phyloP scores from a whole-genome alignment of 1,140 invertebrate species.

The Magallana angulata region DNA sequence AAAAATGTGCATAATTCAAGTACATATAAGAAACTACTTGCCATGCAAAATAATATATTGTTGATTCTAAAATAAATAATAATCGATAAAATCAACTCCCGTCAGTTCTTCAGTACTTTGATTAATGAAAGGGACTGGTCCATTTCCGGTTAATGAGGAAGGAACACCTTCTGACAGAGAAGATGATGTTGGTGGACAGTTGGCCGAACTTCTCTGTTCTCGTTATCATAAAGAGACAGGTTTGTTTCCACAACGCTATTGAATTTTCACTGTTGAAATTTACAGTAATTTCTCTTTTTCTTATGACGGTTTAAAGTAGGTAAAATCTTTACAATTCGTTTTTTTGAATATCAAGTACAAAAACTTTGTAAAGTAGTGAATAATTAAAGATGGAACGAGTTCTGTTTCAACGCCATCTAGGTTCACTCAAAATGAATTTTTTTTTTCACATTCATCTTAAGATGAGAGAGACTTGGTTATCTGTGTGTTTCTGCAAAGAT shows the following conservation, averaged over 20 bases:
- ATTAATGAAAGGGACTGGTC: background rate
- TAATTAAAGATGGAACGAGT: background rate
- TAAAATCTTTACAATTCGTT: too few relatives aligned
- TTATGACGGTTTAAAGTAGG: too few relatives aligned
- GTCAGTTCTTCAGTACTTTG: too few relatives aligned
- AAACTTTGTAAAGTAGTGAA: background rate
- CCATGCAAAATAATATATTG: too few relatives aligned
- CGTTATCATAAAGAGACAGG: background rate
- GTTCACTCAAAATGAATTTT: too few relatives aligned
- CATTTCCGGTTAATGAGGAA: constrained; percentile 1
- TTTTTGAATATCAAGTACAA: too few relatives aligned
- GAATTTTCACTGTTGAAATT: background rate
- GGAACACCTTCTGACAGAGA: background rate
- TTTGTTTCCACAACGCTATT: background rate
- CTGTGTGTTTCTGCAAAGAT: background rate
- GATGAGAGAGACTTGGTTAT: background rate
- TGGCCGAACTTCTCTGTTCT: background rate
- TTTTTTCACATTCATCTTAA: background rate
- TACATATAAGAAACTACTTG: too few relatives aligned
- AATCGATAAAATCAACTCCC: too few relatives aligned
- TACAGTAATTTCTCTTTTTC: too few relatives aligned
- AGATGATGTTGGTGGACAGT: background rate
- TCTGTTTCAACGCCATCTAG: too few relatives aligned
- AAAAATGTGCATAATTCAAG: too few relatives aligned
- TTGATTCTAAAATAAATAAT: too few relatives aligned